Evolutionary conservation across 2,888 invertebrate genomes (phyloP).

Genomic region (Cheilosia urbana): DNA sequence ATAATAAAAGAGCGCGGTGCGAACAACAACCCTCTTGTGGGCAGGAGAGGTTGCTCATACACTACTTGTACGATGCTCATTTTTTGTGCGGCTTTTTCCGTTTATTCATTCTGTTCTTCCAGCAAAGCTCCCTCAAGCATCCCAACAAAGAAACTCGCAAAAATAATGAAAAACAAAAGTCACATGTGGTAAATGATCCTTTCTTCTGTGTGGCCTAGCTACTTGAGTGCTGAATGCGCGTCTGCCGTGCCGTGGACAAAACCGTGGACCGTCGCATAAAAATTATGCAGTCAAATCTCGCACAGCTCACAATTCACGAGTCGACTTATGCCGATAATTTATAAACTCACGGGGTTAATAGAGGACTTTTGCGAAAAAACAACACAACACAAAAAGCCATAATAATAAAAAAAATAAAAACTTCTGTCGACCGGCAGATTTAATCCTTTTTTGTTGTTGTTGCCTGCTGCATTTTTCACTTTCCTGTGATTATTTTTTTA

Average conservation of each 20-base stretch:
- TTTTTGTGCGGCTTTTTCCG: conserved; percentile 36
- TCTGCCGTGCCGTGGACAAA: conserved; percentile 29
- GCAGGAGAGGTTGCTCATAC: conserved; percentile 23
- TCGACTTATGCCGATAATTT: conserved; percentile 44
- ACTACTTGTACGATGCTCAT: conserved; percentile 48
- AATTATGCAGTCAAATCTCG: conserved; percentile 20
- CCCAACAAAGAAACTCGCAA: conserved; percentile 16
- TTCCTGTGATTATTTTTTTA: conserved; percentile 44
- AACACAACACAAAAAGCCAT: neutral
- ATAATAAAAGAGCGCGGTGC: conserved; percentile 45
- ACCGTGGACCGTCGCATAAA: conserved; percentile 25
- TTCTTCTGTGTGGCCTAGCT: conserved; percentile 20
- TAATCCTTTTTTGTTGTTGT: conserved; percentile 49
- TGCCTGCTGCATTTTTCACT: conserved; percentile 59
- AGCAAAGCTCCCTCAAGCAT: conserved; percentile 41
- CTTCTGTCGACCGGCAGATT: conserved; percentile 4
- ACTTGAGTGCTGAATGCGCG: conserved; percentile 28
- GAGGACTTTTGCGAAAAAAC: neutral
- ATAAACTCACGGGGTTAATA: conserved; percentile 53
- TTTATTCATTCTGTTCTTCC: conserved; percentile 9
- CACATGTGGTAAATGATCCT: conserved; percentile 73
- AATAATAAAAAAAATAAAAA: conserved; percentile 13
- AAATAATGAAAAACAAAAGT: conserved; percentile 50
- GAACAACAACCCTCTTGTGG: conserved; percentile 49
- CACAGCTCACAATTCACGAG: too few relatives aligned